Evolutionary conservation across 2,113 vertebrate species (phyloP), one percentile per base, ranked within the genome.

Genomic region (Trachemys scripta): DNA sequence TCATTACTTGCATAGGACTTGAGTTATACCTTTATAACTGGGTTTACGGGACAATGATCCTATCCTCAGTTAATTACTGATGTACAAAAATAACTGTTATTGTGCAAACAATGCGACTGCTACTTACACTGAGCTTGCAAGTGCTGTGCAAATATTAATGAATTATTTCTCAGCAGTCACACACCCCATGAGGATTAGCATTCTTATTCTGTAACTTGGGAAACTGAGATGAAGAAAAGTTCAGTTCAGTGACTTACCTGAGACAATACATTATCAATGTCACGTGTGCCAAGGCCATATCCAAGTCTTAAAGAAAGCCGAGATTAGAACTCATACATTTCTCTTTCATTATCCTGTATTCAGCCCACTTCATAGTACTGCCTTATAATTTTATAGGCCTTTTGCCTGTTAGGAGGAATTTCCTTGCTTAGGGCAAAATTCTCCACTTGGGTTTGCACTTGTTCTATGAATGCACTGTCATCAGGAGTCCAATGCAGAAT

Each of bases 21-120:
- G 65, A 76, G 16, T 19, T 80, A 0, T 50, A 27, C 27, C 38
- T 85, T 84, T 92, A 38, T 53, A 27, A 13, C 62, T 83, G 59
- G 45, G 51, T 17, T 90, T 80, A 10, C 13, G 25, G 54, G 25
- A 93, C 10, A 38, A 31, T n/a, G 25, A 35, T 65, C 87, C 54
- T 90, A 57, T 45, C 94, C 76, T 45, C 90, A 75, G 56, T 69
- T 49, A 85, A 87, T 81, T 92, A 75, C 4, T 85, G 82, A 92
- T 9, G 75, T 49, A 85, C 2, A 82, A 79, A 93, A 62, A 81
- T 35, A 65, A 25, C 25, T 94, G 45, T 62, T 90, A 5, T 12
- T 85, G 45, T 49, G 11, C 53, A 80, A 84, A 89, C 62, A 96
- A 16, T 22, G 85, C 14, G 10, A 88, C 50, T 5, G 35, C 69